These are phyloP conservation scores for Phyllotreta striolata DNA, from an alignment of 2,888 invertebrate genomes.

Conservation along the genomic window DNA sequence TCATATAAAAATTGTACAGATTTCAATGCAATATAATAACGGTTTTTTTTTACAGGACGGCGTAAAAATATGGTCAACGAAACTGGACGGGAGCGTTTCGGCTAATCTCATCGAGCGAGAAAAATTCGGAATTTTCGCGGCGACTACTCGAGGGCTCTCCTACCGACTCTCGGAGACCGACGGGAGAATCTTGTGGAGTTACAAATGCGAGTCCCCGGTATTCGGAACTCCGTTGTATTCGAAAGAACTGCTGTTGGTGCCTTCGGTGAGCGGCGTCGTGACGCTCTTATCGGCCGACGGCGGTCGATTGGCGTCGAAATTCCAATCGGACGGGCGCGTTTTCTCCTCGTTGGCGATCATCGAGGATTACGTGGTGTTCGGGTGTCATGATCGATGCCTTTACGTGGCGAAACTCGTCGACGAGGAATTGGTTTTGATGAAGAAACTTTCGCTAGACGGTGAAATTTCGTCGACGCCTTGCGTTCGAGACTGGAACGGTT, in stretches of 20 bases:
- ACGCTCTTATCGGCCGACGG: slow-evolving; percentile 62
- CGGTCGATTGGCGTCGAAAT: slow-evolving; percentile 35
- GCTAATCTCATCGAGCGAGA: slow-evolving; percentile 61
- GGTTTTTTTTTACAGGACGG: slow-evolving; percentile 64
- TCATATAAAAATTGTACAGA: no score
- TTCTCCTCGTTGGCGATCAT: slow-evolving; percentile 73
- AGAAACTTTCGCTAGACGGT: slow-evolving; percentile 67
- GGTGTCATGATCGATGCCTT: slow-evolving; percentile 75
- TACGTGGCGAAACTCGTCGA: slow-evolving; percentile 67
- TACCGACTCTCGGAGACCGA: slow-evolving; percentile 59
- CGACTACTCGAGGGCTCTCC: slow-evolving; percentile 69
- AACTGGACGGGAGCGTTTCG: slow-evolving; percentile 62
- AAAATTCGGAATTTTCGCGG: slow-evolving; percentile 61
- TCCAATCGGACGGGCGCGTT: slow-evolving; percentile 61
- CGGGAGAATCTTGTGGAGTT: slow-evolving; percentile 68
- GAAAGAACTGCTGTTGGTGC: slow-evolving; percentile 60
- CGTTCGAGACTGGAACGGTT: slow-evolving; percentile 56
- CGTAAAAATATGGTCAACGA: slow-evolving; percentile 56
- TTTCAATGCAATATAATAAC: no score
- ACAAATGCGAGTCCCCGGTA: slow-evolving; percentile 67
- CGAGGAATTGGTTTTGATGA: slow-evolving; percentile 56
- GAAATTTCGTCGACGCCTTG: slow-evolving; percentile 76
- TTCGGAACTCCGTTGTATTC: slow-evolving; percentile 70
- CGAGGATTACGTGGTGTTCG: slow-evolving; percentile 68
- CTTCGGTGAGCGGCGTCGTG: slow-evolving; percentile 66